A percentile compares a stretch with the other conserved stretches of the same genome.
These are phyloP conservation scores for Steatocranus sp. DNA, from an alignment of 2,797 vertebrate species.

Conservation along the genomic window DNA sequence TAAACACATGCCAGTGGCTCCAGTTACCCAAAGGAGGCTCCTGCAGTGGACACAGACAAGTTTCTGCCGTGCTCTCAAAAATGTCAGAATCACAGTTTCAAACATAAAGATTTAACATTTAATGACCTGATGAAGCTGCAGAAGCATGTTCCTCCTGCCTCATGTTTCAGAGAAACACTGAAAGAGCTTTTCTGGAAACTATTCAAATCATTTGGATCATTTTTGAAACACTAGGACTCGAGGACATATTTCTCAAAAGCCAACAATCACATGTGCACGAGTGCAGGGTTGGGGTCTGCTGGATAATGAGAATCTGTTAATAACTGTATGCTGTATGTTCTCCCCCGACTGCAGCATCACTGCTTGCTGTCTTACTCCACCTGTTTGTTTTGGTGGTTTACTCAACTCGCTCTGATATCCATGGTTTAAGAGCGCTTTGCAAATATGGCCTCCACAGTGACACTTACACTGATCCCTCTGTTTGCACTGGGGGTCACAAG, in stretches of 20 bases:
- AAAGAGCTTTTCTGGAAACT: neutral
- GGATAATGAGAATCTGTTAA: neutral
- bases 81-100: neutral
- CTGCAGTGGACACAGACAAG: neutral
- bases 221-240: neutral
- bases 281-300: neutral
- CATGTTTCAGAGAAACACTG: neutral
- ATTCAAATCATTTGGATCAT: neutral
- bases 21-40: neutral
- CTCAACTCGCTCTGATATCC: neutral
- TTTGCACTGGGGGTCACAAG: slow-evolving; percentile 28
- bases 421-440: neutral
- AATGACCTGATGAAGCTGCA: neutral
- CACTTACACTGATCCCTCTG: neutral
- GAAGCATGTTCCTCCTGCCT: neutral
- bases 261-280: neutral
- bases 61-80: neutral
- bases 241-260: neutral
- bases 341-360: neutral
- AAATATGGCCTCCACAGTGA: neutral
- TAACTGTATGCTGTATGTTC: neutral
- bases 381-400: neutral
- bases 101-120: neutral
- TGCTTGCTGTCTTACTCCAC: neutral
- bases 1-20: neutral